phyloP scores from a whole-genome alignment of 1,140 invertebrate genomes.

The Plodia interpunctella region DNA sequence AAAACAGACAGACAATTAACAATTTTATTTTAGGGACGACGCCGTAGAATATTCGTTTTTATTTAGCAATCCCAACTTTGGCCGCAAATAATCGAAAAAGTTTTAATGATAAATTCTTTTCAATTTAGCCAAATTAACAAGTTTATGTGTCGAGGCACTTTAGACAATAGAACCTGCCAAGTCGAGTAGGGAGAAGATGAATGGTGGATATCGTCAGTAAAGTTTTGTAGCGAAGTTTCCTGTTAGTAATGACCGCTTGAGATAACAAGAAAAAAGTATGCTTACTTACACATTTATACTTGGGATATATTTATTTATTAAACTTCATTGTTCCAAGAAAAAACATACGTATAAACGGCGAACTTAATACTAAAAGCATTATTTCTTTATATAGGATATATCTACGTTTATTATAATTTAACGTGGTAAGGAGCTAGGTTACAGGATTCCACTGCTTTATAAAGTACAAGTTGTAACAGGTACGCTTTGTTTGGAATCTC shows the following conservation, averaged over 20 bases:
- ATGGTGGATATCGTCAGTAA: background rate
- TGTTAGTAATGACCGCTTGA: background rate
- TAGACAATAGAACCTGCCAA: slow-evolving; percentile 2
- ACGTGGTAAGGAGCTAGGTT: too few species aligned
- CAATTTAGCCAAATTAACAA: slow-evolving; percentile 6
- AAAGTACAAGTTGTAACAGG: too few species aligned
- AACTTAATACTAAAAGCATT: too few species aligned
- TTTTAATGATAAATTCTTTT: slow-evolving; percentile 7
- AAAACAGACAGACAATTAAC: too few species aligned
- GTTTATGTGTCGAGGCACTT: slow-evolving; percentile 3
- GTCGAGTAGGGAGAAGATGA: background rate
- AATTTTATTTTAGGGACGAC: background rate
- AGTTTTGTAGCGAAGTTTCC: background rate
- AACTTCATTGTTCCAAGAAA: too few species aligned
- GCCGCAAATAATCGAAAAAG: background rate
- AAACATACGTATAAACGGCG: too few species aligned
- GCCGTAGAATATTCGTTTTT: background rate
- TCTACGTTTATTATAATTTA: too few species aligned
- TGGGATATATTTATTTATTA: background rate
- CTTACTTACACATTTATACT: too few species aligned
- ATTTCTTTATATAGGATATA: too few species aligned
- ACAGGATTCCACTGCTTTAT: too few species aligned
- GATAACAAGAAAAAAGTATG: background rate
- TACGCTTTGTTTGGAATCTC: too few species aligned
- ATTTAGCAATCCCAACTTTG: background rate